Evolutionary conservation across 2,888 invertebrate genomes (phyloP), one percentile per base, ranked within the genome.

Genomic region (Orchesellides sinensis): DNA sequence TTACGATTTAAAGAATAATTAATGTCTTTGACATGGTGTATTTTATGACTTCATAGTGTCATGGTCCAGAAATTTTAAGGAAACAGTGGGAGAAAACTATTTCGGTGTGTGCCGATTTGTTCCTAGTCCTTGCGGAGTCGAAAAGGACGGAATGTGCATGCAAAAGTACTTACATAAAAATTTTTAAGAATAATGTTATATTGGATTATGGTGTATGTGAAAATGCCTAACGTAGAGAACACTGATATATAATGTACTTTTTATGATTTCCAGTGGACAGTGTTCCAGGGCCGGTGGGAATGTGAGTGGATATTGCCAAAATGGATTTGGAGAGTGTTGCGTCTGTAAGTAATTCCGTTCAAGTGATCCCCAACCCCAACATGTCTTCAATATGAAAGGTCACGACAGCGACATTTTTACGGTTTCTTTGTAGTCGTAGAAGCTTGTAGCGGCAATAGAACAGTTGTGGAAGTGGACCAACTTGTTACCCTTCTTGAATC

Each of bases 291-390:
- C 66, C 3, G 68, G 80, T 14, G 86, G 86, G 3, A 68, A n/a
- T 17, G 21, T 66, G 1, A 32, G 32, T 29, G 84, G 84, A 35
- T 65, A 32, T 0, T 86, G 86, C 63, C 73, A 81, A 14, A 66
- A 78, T 17, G 80, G 83, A 0, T 83, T 81, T 73, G 86, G 84
- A 10, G 79, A 78, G 14, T 86, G 86, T 52, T 86, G 86, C 54
- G 54, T 14, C 25, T 81, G 85, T 85, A 84, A 65, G 78, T 17
- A 5, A 54, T 23, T 40, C 27, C 23, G 10, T 1, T 25, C 25
- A 35, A 32, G 25, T 27, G 25, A 12, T 3, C 17, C 4, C 2
- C 25, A 29, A 1, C 29, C 29, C 5, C 35, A 54, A 56, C 0
- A 54, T 14, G 10, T 47, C n/a, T 14, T 54, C 5, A 54, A 17